Conservation (phyloP, 2,888 invertebrate genomes). For the Galerucella calmariensis region DNA sequence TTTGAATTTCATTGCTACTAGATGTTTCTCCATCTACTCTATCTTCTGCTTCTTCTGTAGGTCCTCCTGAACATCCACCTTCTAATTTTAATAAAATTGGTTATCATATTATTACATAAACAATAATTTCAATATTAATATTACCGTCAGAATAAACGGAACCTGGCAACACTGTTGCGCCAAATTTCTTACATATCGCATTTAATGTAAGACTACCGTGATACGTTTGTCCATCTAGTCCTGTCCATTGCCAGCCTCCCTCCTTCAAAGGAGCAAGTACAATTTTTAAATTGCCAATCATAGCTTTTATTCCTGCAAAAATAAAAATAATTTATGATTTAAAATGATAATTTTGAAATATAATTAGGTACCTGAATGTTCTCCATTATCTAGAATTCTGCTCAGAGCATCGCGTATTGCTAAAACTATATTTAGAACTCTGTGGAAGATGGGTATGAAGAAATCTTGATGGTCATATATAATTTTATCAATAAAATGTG, state of each 20-base stretch:
- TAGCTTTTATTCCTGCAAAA: conserved; percentile 22
- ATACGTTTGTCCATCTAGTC: too few species aligned
- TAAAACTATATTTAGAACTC: conserved; percentile 38
- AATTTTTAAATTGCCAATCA: conserved; percentile 15
- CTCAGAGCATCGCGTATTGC: conserved; percentile 36
- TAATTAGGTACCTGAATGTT: conserved; percentile 24
- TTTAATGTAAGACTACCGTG: too few species aligned
- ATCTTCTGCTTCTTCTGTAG: neutral
- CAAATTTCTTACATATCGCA: too few species aligned
- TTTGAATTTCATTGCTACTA: neutral
- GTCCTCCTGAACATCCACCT: neutral
- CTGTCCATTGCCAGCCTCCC: neutral
- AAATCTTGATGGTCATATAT: conserved; percentile 39
- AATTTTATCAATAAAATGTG: conserved; percentile 30
- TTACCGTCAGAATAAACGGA: neutral
- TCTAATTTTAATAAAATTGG: neutral
- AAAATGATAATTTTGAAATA: neutral
- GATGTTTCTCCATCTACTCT: neutral
- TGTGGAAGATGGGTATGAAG: conserved; percentile 43
- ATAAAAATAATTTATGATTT: too few species aligned
- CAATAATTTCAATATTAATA: neutral
- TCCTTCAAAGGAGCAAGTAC: conserved; percentile 14
- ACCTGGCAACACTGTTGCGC: too few species aligned
- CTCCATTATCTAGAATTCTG: conserved; percentile 36
- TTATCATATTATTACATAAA: neutral